These are phyloP conservation scores for Ammodytes marinus DNA, from an alignment of 2,113 vertebrate species.

Conservation along the genomic window DNA sequence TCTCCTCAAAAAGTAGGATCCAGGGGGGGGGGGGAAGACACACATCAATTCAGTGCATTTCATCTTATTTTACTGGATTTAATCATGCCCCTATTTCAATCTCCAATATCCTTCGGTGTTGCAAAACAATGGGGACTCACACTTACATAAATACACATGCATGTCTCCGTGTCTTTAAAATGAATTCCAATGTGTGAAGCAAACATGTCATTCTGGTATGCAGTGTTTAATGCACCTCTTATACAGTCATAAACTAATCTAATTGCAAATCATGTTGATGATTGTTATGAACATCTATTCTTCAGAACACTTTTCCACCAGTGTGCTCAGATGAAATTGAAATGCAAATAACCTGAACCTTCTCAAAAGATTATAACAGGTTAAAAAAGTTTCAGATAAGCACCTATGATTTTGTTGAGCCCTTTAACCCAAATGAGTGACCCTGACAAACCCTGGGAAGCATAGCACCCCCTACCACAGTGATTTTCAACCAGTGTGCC, in stretches of 20 bases:
- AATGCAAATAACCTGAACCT: background rate
- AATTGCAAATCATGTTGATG: too few species aligned
- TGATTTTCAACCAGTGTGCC: too few species aligned
- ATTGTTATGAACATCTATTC: too few species aligned
- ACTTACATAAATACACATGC: background rate
- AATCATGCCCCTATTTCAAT: background rate
- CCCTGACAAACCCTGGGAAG: slow-evolving; percentile 26
- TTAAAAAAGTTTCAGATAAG: slow-evolving; percentile 27
- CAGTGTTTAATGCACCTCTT: background rate
- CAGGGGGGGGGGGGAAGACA: background rate
- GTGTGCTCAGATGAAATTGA: background rate
- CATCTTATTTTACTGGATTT: background rate
- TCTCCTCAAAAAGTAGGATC: background rate
- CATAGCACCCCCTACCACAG: background rate
- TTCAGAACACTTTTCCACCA: background rate
- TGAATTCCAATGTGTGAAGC: background rate
- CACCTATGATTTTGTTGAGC: background rate
- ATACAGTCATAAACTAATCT: too few species aligned
- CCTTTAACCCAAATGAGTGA: slow-evolving; percentile 21
- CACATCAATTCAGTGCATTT: background rate
- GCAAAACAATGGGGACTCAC: background rate
- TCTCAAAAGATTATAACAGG: background rate
- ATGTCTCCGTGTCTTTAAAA: background rate
- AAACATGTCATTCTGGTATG: background rate
- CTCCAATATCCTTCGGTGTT: background rate